Percentiles rank a stretch among this genome's conserved stretches.
phyloP scores from a whole-genome alignment of 2,113 vertebrate species.

The Periophthalmus modestus region DNA sequence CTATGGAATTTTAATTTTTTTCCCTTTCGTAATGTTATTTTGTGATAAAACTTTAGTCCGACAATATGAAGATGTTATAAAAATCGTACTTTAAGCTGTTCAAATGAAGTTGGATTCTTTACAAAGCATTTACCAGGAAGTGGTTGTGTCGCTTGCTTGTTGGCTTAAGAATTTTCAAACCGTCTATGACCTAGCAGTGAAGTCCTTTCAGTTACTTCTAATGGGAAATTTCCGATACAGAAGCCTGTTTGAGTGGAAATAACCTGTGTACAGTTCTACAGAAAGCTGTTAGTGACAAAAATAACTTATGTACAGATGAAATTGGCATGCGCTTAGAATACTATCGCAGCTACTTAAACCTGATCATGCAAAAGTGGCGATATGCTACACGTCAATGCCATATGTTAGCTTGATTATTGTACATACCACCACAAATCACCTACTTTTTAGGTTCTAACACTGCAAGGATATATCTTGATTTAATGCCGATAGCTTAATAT shows the following conservation, averaged over 20 bases:
- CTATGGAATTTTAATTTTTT: conserved; percentile 10
- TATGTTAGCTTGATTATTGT: conserved; percentile 6
- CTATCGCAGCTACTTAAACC: not conserved
- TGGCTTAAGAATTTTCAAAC: conserved; percentile 64
- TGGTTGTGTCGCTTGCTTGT: conserved; percentile 88
- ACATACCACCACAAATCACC: conserved; percentile 6
- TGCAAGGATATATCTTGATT: conserved; percentile 7
- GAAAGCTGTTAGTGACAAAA: not conserved
- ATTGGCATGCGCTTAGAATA: conserved; percentile 7
- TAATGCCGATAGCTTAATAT: not conserved
- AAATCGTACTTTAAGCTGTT: conserved; percentile 80
- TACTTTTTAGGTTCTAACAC: conserved; percentile 12
- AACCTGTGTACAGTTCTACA: not conserved
- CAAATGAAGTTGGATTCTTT: conserved; percentile 81
- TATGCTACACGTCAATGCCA: not conserved
- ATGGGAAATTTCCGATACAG: not conserved
- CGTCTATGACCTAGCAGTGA: conserved; percentile 13
- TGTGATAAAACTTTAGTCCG: conserved; percentile 87
- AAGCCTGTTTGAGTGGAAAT: not conserved
- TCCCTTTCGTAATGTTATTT: conserved; percentile 73
- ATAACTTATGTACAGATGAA: conserved; percentile 9
- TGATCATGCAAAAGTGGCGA: not conserved
- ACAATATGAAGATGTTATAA: conserved; percentile 88
- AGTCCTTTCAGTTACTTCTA: not conserved
- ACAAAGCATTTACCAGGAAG: conserved; percentile 83